Evolutionary conservation across 2,113 vertebrate genomes (phyloP).

Genomic region (Embiotoca jacksoni): DNA sequence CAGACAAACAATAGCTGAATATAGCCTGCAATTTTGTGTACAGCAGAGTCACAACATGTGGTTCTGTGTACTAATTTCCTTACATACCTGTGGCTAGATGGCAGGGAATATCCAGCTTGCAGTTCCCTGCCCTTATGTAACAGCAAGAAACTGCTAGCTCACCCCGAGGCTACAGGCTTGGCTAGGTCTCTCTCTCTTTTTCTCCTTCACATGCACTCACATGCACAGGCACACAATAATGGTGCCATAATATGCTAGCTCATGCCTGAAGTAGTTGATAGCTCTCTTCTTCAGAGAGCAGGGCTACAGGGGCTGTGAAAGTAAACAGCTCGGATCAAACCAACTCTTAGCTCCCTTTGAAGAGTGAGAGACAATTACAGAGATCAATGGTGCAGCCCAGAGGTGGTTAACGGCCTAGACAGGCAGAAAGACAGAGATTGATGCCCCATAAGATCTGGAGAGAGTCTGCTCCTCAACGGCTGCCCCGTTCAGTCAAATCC

Average conservation of each 20-base stretch:
- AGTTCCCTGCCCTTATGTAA: constrained; percentile 57
- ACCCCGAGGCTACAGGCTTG: constrained; percentile 64
- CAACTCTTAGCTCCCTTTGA: constrained; percentile 79
- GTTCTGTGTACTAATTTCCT: constrained; percentile 14
- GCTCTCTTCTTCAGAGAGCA: constrained; percentile 73
- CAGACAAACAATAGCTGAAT: constrained; percentile 14
- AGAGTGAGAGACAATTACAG: constrained; percentile 79
- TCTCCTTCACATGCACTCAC: constrained; percentile 34
- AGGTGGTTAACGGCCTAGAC: constrained; percentile 80
- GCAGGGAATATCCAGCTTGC: constrained; percentile 33
- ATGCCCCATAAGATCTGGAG: constrained; percentile 59
- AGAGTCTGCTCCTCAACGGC: constrained; percentile 57
- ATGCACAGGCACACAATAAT: constrained; percentile 52
- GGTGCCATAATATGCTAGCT: constrained; percentile 74
- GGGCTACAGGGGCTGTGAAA: constrained; percentile 74
- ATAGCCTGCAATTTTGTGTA: constrained; percentile 17
- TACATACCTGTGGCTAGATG: constrained; percentile 20
- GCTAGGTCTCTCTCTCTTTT: constrained; percentile 33
- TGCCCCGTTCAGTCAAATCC: constrained; percentile 33
- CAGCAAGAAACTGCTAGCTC: constrained; percentile 56
- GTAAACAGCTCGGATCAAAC: constrained; percentile 82
- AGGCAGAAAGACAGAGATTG: constrained; percentile 78
- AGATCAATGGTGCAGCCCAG: constrained; percentile 81
- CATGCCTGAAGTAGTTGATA: constrained; percentile 79
- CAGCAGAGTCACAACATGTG: neutral